These are phyloP conservation scores for Arizona elegans DNA, from an alignment of 2,113 vertebrate species.

Conservation along the genomic window DNA sequence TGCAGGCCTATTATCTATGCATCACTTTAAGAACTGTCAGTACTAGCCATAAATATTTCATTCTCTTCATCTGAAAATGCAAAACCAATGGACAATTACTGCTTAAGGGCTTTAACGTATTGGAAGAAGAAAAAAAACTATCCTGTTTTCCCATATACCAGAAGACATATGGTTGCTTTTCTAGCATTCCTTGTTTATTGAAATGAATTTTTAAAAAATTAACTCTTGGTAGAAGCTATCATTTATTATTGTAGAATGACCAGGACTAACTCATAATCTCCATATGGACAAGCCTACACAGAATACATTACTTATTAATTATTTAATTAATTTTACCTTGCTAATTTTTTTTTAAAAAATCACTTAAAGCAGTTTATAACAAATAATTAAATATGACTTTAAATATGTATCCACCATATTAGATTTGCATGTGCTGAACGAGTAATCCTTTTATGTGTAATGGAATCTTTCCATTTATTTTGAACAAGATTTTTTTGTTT, in stretches of 20 bases:
- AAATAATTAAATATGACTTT: background rate
- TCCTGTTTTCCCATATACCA: background rate
- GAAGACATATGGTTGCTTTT: background rate
- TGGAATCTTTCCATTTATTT: background rate
- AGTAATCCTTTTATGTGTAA: background rate
- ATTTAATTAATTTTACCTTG: background rate
- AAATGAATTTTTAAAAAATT: background rate
- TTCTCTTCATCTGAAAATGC: background rate
- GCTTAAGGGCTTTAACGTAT: background rate
- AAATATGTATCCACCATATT: background rate
- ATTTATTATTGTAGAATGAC: too few relatives aligned
- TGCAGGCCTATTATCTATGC: background rate
- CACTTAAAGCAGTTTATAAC: background rate
- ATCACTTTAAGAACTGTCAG: background rate
- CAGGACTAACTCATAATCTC: background rate
- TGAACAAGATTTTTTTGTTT: background rate
- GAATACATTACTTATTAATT: background rate
- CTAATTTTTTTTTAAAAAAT: background rate
- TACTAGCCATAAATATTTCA: background rate
- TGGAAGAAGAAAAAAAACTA: background rate
- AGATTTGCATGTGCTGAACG: background rate
- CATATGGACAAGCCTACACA: background rate
- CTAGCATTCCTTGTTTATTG: background rate
- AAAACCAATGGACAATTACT: background rate
- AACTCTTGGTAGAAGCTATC: background rate